phyloP scores from a whole-genome alignment of 2,888 invertebrate genomes.

The Drosophila tripunctata region DNA sequence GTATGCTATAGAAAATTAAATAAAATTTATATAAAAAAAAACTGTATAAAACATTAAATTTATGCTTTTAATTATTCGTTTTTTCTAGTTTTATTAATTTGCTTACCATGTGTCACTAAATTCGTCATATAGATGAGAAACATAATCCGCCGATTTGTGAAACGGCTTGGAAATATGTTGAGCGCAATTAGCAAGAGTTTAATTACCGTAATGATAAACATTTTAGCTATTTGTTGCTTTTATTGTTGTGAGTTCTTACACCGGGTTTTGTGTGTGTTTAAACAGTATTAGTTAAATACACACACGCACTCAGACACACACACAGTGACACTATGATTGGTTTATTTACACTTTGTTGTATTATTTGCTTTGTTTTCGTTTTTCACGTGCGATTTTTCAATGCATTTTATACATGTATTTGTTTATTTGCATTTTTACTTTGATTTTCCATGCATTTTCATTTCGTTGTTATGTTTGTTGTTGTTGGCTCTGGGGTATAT shows the following conservation, averaged over 20 bases:
- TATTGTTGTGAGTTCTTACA: conserved; percentile 10
- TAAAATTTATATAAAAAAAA: too few relatives aligned
- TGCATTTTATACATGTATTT: conserved; percentile 7
- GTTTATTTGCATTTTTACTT: conserved; percentile 27
- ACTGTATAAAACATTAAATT: too few relatives aligned
- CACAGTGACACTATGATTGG: conserved; percentile 14
- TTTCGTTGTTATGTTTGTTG: conserved; percentile 5
- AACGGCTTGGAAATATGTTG: conserved; percentile 84
- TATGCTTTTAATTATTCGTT: background rate
- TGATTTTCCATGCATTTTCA: conserved; percentile 39
- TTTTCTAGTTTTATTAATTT: background rate
- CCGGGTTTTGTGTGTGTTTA: conserved; percentile 26
- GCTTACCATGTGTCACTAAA: conserved; percentile 84
- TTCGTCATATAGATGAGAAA: conserved; percentile 84
- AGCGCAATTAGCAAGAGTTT: conserved; percentile 84
- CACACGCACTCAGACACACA: conserved; percentile 9
- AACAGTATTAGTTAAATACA: conserved; percentile 47
- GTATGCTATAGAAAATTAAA: background rate
- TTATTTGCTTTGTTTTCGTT: conserved; percentile 29
- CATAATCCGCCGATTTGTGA: conserved; percentile 84
- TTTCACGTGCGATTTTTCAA: conserved; percentile 26
- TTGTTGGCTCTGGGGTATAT: conserved; percentile 8
- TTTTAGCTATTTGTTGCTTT: too few relatives aligned
- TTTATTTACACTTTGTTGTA: conserved; percentile 42
- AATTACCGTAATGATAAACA: conserved; percentile 84